Conservation (phyloP, 2,113 vertebrate genomes). For the Hoplias malabaricus region DNA sequence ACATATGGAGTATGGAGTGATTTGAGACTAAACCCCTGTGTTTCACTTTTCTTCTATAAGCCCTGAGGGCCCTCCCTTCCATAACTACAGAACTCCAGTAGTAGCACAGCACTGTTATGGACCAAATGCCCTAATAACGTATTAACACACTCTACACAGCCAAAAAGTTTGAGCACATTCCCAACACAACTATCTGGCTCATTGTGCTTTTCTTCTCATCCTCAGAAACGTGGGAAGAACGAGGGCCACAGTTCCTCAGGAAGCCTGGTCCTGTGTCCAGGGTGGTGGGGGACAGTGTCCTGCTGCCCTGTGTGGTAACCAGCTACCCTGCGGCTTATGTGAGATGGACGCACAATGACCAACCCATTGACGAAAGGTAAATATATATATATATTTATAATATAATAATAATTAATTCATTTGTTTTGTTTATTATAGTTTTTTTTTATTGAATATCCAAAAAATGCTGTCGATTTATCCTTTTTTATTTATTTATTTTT, state of each 20-base stretch:
- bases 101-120: neutral
- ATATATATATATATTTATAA: too few relatives aligned
- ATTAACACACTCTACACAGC: neutral
- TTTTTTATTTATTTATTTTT: too few relatives aligned
- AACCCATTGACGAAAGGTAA: constrained; percentile 80
- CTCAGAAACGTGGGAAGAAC: constrained; percentile 70
- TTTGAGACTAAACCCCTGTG: neutral
- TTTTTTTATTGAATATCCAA: too few relatives aligned
- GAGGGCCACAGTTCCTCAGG: constrained; percentile 76
- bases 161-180: too few relatives aligned
- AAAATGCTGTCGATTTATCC: neutral
- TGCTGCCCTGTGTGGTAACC: constrained; percentile 81
- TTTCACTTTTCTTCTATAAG: too few relatives aligned
- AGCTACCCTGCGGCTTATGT: constrained; percentile 77
- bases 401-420: too few relatives aligned
- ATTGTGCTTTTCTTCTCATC: constrained; percentile 8
- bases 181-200: too few relatives aligned
- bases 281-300: constrained; percentile 71
- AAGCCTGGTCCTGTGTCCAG: constrained; percentile 74
- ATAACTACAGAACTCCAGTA: neutral
- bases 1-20: too few relatives aligned
- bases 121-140: neutral
- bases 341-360: constrained; percentile 81
- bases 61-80: neutral
- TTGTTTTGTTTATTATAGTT: too few relatives aligned